Evolutionary conservation across 1,140 invertebrate genomes (phyloP), one percentile per base, ranked within the genome.

Genomic region (Homalodisca vitripennis): DNA sequence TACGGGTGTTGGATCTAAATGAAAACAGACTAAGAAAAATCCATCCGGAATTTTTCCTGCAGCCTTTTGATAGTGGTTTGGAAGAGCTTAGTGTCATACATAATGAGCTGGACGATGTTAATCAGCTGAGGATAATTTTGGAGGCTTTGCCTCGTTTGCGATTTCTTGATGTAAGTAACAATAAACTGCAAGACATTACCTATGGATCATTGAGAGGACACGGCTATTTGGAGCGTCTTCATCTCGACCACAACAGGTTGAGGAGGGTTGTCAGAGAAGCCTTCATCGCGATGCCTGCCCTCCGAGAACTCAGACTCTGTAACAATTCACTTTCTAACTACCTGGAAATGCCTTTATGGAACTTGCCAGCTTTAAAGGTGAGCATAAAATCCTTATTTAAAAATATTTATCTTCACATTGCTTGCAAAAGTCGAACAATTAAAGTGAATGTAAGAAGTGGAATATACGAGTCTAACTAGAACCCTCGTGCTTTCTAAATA

Each of bases 21-120:
- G 85, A 89, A 68, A 95, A 95, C 79, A 80, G 84, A 20, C 85
- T 95, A n/a, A 83, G 86, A 26, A 83, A 88, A 67, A 86, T 94
- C 30, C 90, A 93, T 75, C 89, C 91, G 0, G 89, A 93, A 74
- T 89, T 91, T 70, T 90, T 94, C 78, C 80, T 91, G 1, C 90
- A 91, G 70, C 81, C 74, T 14, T 75, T 71, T 29, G 72, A 75
- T 22, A 89, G 85, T 72, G 84, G 85, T 10, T 80, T 94, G 26
- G 92, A 94, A 78, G 90, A 93, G 74, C 77, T 95, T 14, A 87
- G 85, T 80, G 79, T 93, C 3, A 86, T 88, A 20, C 84, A 89
- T 69, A 94, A 94, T 76, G 85, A 91, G 75, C 85, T 94, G 6
- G 86, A 84, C 66, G 87, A 91, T 71, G 84, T 92, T 17, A 84